phyloP scores from a whole-genome alignment of 2,888 invertebrate genomes.

The Pristionchus exspectatus region DNA sequence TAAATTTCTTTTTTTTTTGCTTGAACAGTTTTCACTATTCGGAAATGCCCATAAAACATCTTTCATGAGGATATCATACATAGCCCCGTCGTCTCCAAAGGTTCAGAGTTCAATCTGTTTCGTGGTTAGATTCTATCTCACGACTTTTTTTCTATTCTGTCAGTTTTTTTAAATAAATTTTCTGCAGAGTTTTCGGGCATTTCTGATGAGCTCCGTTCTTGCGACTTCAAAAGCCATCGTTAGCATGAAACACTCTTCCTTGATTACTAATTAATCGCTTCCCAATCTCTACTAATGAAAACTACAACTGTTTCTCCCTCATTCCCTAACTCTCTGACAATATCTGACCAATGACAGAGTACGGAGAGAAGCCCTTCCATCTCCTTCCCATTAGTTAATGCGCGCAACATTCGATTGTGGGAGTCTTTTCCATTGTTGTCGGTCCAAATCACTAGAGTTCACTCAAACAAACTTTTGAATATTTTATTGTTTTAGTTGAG shows the following conservation, averaged over 20 bases:
- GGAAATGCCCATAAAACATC: no score
- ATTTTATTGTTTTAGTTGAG: no score
- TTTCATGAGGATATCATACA: no score
- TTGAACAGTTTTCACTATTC: no score
- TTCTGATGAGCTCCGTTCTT: neutral
- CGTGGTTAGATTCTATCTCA: neutral
- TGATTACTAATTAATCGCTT: constrained; percentile 1
- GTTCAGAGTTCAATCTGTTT: no score
- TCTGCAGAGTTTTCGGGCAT: neutral
- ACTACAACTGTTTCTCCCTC: neutral
- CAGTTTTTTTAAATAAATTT: neutral
- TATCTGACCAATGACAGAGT: neutral
- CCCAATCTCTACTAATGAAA: neutral
- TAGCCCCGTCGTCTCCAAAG: no score
- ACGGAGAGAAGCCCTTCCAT: neutral
- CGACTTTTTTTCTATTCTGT: neutral
- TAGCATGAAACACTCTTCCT: neutral
- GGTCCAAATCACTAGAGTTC: neutral
- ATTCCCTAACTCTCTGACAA: neutral
- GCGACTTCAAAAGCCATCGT: neutral
- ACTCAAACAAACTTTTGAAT: neutral
- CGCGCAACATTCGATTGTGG: neutral
- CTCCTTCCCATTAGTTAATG: constrained; percentile 5
- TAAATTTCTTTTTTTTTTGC: neutral
- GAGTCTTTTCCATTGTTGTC: neutral